Evolutionary conservation across 2,113 vertebrate species (phyloP).

Genomic region (Stictonetta naevosa): DNA sequence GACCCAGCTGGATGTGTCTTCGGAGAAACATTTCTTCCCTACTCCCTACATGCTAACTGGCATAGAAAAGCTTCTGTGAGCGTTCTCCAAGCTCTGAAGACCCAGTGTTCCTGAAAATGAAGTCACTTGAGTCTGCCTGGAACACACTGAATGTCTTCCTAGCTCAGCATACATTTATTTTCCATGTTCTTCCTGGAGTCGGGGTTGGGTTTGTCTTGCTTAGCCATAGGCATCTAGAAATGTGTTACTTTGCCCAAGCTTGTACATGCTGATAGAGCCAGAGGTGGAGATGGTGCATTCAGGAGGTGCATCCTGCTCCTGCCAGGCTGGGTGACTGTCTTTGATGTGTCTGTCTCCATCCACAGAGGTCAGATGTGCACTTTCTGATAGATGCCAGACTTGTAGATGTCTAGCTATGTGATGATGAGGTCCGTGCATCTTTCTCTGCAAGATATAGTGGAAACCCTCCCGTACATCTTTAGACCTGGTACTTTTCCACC

Average conservation of each 20-base stretch:
- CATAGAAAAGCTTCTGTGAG: not conserved
- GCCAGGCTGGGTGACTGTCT: not conserved
- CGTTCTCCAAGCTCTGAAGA: not conserved
- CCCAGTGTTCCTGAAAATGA: not conserved
- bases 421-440: not conserved
- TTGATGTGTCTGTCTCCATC: not conserved
- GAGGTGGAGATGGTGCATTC: not conserved
- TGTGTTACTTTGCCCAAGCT: not conserved
- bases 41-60: not conserved
- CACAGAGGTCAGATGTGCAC: not conserved
- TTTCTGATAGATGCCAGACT: not conserved
- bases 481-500: not conserved
- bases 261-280: not conserved
- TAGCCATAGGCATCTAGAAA: not conserved
- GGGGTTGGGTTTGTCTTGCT: no score
- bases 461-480: not conserved
- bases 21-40: not conserved
- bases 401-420: not conserved
- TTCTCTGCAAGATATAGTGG: not conserved
- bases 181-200: not conserved
- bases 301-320: not conserved
- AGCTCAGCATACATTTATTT: not conserved
- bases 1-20: not conserved
- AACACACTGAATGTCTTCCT: not conserved
- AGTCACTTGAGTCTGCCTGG: no score